Percentiles rank a stretch among this genome's conserved stretches.
Conservation (phyloP, 2,797 vertebrate species). For the Trematomus bernacchii region DNA sequence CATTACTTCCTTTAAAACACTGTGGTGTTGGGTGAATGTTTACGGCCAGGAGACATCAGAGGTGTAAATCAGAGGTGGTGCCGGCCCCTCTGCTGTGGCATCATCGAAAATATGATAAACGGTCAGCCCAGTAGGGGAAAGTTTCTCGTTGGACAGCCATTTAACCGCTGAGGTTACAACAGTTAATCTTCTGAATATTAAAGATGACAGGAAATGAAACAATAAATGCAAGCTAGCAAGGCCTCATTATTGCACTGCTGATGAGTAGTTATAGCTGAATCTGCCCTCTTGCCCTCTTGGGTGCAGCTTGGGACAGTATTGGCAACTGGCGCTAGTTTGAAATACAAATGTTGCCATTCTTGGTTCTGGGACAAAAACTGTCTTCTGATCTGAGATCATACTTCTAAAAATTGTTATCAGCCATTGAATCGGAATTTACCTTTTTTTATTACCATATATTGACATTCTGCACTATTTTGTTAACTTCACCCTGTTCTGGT, state of each 20-base stretch:
- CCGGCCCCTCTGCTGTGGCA: constrained; percentile 26
- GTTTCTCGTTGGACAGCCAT: constrained; percentile 38
- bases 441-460: neutral
- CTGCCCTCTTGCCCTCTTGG: neutral
- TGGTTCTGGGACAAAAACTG: neutral
- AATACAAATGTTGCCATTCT: constrained; percentile 13
- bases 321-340: constrained; percentile 10
- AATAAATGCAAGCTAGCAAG: constrained; percentile 20
- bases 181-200: constrained; percentile 39
- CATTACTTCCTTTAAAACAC: constrained; percentile 73
- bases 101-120: constrained; percentile 68
- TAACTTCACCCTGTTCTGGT: neutral
- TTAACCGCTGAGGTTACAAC: constrained; percentile 49
- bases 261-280: constrained; percentile 12
- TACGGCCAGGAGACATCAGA: constrained; percentile 62
- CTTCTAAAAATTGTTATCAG: no score
- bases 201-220: constrained; percentile 44
- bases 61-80: constrained; percentile 66
- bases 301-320: neutral
- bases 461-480: neutral
- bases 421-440: neutral
- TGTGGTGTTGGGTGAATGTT: constrained; percentile 54
- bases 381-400: neutral
- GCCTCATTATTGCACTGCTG: constrained; percentile 30
- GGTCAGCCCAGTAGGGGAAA: constrained; percentile 47